Conservation (phyloP, 2,888 invertebrate species). For the Alloscopus bannaensis region DNA sequence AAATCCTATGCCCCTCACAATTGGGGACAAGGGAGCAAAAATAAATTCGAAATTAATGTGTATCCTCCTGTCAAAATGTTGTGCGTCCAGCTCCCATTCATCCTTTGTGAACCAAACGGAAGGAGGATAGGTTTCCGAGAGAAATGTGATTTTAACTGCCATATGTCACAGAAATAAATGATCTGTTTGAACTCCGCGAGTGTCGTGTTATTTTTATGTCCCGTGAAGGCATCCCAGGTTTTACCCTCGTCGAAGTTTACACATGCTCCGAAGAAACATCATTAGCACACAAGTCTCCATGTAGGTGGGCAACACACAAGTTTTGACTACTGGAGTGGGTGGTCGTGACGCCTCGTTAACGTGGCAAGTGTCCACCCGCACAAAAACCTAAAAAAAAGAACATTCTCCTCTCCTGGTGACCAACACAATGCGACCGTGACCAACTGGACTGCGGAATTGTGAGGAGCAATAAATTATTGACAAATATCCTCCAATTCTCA, state of each 20-base stretch:
- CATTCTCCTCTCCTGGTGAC: too few relatives aligned
- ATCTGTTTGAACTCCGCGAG: slow-evolving; percentile 46
- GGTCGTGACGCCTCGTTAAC: slow-evolving; percentile 72
- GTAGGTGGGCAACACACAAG: slow-evolving; percentile 72
- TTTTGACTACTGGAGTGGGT: slow-evolving; percentile 73
- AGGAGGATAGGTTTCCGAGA: slow-evolving; percentile 45
- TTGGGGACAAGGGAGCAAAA: slow-evolving; percentile 15
- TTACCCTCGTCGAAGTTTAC: too few relatives aligned
- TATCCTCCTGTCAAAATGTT: slow-evolving; percentile 72
- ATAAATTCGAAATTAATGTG: slow-evolving; percentile 66
- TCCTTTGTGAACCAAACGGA: slow-evolving; percentile 18
- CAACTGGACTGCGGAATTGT: too few relatives aligned
- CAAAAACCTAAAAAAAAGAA: too few relatives aligned
- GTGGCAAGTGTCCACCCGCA: slow-evolving; percentile 67
- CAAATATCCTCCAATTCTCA: too few relatives aligned
- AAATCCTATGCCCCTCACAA: neutral
- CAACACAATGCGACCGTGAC: too few relatives aligned
- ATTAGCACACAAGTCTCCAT: slow-evolving; percentile 53
- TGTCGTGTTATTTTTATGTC: slow-evolving; percentile 46
- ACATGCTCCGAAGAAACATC: slow-evolving; percentile 45
- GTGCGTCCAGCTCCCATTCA: slow-evolving; percentile 65
- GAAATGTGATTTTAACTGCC: slow-evolving; percentile 59
- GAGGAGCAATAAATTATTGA: too few relatives aligned
- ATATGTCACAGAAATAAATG: slow-evolving; percentile 62
- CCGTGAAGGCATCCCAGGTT: slow-evolving; percentile 21